A percentile compares a stretch with the other conserved stretches of the same genome.
These are phyloP conservation scores for Esox masquinongy DNA, from an alignment of 2,797 vertebrate genomes.

Conservation along the genomic window DNA sequence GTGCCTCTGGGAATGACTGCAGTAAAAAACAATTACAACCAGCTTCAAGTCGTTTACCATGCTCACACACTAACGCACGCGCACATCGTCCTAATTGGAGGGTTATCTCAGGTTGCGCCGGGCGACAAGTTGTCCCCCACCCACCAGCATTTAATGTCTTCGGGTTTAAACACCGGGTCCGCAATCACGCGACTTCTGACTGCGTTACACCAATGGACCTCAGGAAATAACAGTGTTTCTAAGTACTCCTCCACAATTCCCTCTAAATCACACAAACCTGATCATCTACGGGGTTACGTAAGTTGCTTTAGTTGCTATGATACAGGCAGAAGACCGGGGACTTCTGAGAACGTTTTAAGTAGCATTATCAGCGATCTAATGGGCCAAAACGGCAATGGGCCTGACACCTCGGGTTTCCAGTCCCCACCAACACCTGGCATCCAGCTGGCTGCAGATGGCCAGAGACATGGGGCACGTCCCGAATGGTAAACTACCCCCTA, in stretches of 20 bases:
- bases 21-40: constrained; percentile 55
- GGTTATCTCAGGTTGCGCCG: constrained; percentile 12
- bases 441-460: constrained; percentile 28
- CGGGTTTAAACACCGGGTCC: not conserved
- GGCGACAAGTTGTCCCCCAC: constrained; percentile 11
- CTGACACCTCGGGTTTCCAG: not conserved
- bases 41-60: constrained; percentile 46
- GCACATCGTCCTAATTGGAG: constrained; percentile 15
- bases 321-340: not conserved
- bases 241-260: not conserved
- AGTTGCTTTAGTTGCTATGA: not conserved
- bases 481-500: not conserved
- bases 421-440: constrained; percentile 11
- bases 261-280: not conserved
- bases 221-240: not conserved
- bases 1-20: constrained; percentile 44
- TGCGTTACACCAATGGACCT: not conserved
- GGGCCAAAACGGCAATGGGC: constrained; percentile 14
- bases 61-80: constrained; percentile 22
- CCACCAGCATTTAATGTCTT: constrained; percentile 3
- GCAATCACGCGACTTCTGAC: not conserved
- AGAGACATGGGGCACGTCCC: not conserved
- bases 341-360: not conserved
- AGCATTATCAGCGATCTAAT: not conserved
- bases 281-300: not conserved